These are phyloP conservation scores for Strigamia transsilvanica DNA, from an alignment of 2,888 invertebrate genomes.

Conservation along the genomic window DNA sequence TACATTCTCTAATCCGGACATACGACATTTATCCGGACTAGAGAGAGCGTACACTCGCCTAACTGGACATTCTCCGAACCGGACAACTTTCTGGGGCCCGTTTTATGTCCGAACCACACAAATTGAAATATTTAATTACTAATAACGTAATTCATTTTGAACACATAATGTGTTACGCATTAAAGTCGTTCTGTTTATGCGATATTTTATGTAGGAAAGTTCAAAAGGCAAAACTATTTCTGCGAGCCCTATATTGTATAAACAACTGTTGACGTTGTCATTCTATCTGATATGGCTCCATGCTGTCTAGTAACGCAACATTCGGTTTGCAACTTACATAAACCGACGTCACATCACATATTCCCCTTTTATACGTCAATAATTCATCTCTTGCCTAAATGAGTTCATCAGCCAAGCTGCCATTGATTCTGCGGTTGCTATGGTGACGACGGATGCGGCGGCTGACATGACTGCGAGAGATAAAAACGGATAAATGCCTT, in stretches of 20 bases:
- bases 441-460: slow-evolving; percentile 45
- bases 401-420: slow-evolving; percentile 24
- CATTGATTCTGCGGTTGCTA: slow-evolving; percentile 29
- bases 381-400: slow-evolving; percentile 41
- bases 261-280: slow-evolving; percentile 15
- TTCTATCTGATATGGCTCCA: slow-evolving; percentile 6
- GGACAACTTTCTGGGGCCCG: no score
- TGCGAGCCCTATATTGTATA: neutral
- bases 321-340: neutral
- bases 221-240: no score
- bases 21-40: no score
- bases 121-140: no score
- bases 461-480: slow-evolving; percentile 6
- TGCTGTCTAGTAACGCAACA: neutral
- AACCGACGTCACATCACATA: slow-evolving; percentile 11
- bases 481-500: slow-evolving; percentile 33
- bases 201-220: no score
- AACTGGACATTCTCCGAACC: no score
- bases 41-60: no score
- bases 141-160: no score
- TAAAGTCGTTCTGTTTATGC: neutral
- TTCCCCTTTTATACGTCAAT: slow-evolving; percentile 31
- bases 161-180: no score
- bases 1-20: no score
- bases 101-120: no score